These are phyloP conservation scores for Phataginus tetradactyla DNA, from an alignment of 2,797 vertebrate species.

Conservation along the genomic window DNA sequence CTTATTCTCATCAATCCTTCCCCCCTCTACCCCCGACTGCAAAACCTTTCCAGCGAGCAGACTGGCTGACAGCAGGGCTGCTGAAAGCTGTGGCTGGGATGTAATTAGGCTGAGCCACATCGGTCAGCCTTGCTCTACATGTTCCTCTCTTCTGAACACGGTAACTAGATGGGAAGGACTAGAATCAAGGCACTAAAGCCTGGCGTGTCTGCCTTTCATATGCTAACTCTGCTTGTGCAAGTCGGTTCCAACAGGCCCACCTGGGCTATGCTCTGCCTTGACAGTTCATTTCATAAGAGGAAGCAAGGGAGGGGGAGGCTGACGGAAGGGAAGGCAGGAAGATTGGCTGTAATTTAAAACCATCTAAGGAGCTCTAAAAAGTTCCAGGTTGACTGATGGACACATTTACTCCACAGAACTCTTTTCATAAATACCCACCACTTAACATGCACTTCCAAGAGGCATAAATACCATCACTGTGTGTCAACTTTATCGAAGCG, in stretches of 20 bases:
- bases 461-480: neutral
- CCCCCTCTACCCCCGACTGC: neutral
- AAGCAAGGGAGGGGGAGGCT: neutral
- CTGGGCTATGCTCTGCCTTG: neutral
- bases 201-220: neutral
- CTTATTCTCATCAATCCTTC: neutral
- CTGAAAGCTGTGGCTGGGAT: neutral
- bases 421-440: slow-evolving; percentile 63
- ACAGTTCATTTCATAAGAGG: neutral
- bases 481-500: slow-evolving; percentile 29
- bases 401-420: slow-evolving; percentile 50
- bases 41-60: neutral
- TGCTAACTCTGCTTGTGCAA: neutral
- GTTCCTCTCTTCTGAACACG: neutral
- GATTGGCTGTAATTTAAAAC: slow-evolving; percentile 67
- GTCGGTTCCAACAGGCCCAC: neutral
- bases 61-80: neutral
- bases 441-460: slow-evolving; percentile 59
- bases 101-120: neutral
- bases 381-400: slow-evolving; percentile 57
- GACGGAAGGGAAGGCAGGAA: neutral
- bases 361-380: slow-evolving; percentile 60
- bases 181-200: neutral
- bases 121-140: neutral
- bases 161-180: neutral